Conservation (phyloP, 1,140 invertebrate species). For the Calycopis cecrops region DNA sequence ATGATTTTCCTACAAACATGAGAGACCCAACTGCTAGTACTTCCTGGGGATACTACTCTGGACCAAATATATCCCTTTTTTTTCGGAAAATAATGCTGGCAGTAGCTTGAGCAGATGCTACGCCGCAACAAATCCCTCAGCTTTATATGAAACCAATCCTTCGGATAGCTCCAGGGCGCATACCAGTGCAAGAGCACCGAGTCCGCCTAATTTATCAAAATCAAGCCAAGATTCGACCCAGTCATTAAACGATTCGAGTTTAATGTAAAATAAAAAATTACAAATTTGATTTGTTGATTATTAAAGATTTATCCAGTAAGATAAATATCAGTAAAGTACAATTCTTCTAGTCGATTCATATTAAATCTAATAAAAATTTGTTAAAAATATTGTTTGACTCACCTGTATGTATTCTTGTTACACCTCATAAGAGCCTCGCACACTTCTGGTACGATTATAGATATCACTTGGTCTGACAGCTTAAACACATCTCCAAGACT, state of each 20-base stretch:
- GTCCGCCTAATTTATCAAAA: conserved; percentile 28
- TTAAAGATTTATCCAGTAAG: conserved; percentile 17
- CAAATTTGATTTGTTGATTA: conserved; percentile 25
- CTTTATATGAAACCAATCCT: conserved; percentile 27
- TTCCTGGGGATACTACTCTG: conserved; percentile 29
- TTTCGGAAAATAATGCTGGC: conserved; percentile 31
- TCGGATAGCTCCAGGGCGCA: conserved; percentile 28
- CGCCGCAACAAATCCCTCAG: conserved; percentile 24
- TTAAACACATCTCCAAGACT: conserved; percentile 21
- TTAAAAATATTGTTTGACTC: conserved; percentile 26
- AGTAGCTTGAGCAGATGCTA: conserved; percentile 27
- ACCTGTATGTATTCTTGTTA: conserved; percentile 19
- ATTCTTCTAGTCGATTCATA: conserved; percentile 16
- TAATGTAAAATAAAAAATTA: conserved; percentile 28
- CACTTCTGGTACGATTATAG: conserved; percentile 19
- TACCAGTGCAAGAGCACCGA: conserved; percentile 28
- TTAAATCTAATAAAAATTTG: conserved; percentile 24
- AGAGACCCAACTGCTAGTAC: conserved; percentile 27
- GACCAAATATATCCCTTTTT: conserved; percentile 26
- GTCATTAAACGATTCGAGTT: conserved; percentile 29
- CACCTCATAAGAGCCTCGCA: conserved; percentile 10
- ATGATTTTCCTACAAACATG: conserved; percentile 27
- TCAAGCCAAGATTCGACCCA: conserved; percentile 27
- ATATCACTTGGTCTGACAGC: conserved; percentile 19
- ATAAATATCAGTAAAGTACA: conserved; percentile 6